Percentiles rank a stretch among this genome's conserved stretches.
Evolutionary conservation across 2,113 vertebrate species (phyloP).

Genomic region (Ceuthmochares aereus): DNA sequence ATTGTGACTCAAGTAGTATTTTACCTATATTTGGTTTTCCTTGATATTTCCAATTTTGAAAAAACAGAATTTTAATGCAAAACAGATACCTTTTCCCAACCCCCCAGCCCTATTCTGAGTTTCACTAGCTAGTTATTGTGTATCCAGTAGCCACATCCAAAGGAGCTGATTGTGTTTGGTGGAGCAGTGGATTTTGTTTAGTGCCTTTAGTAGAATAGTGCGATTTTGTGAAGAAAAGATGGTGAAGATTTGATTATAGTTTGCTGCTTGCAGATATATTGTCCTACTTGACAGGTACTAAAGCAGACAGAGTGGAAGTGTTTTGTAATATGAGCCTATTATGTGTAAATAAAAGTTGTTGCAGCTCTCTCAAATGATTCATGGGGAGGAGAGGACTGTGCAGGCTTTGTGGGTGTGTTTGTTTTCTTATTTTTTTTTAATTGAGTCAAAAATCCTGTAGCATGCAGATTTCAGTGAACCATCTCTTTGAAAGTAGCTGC

Average conservation of each 20-base stretch:
- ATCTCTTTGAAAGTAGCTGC: not conserved
- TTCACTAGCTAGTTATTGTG: not conserved
- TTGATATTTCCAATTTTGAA: not conserved
- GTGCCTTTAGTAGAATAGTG: too few relatives aligned
- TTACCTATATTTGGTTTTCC: not conserved
- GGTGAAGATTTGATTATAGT: not conserved
- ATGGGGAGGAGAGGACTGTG: not conserved
- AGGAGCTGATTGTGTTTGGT: not conserved
- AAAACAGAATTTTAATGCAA: not conserved
- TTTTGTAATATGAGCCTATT: not conserved
- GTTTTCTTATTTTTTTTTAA: not conserved
- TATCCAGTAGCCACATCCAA: not conserved
- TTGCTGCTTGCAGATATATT: not conserved
- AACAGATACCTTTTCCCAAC: not conserved
- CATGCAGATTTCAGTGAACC: not conserved
- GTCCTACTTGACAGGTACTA: not conserved
- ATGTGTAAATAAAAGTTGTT: not conserved
- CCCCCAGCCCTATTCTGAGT: not conserved
- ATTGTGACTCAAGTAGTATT: not conserved
- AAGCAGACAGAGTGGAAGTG: not conserved
- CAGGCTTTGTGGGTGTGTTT: not conserved
- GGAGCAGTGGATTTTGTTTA: not conserved
- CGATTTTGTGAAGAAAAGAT: not conserved
- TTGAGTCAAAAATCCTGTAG: not conserved
- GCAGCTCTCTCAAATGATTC: not conserved